A percentile compares a stretch with the other conserved stretches of the same genome.
Evolutionary conservation across 1,140 invertebrate genomes (phyloP).

Genomic region (Globodera rostochiensis): DNA sequence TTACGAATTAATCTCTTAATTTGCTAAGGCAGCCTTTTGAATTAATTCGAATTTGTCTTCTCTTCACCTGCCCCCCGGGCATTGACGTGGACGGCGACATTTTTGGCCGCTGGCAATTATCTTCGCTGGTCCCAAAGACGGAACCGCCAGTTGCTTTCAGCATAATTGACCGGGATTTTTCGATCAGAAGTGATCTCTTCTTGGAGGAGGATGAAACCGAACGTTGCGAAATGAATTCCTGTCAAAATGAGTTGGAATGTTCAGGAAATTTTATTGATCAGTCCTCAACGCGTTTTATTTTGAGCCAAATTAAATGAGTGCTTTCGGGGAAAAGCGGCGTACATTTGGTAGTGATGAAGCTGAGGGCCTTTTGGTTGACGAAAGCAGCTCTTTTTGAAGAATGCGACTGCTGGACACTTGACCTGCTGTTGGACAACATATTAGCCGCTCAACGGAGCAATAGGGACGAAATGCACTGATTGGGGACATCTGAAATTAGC

Average conservation of each 20-base stretch:
- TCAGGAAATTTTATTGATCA: not conserved
- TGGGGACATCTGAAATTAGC: conserved; percentile 35
- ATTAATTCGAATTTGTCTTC: not conserved
- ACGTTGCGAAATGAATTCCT: not conserved
- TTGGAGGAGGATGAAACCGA: not conserved
- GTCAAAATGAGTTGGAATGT: not conserved
- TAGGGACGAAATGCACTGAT: conserved; percentile 49
- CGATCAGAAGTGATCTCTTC: conserved; percentile 6
- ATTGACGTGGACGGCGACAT: not conserved
- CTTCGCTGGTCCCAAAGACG: not conserved
- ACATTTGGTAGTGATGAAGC: not conserved
- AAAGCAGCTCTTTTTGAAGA: conserved; percentile 17
- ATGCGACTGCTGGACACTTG: conserved; percentile 26
- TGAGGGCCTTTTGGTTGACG: not conserved
- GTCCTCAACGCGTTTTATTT: not conserved
- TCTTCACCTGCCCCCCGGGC: not conserved
- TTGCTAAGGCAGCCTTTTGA: too few relatives aligned
- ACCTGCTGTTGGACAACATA: conserved; percentile 17
- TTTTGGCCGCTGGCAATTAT: not conserved
- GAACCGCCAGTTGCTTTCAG: not conserved
- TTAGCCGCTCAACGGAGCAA: conserved; percentile 39
- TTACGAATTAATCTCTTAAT: not conserved
- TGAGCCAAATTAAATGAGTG: not conserved
- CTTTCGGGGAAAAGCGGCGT: not conserved
- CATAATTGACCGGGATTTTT: conserved; percentile 6